Base-by-base conservation (phyloP, 2,113 vertebrate genomes). In the Ginglymostoma cirratum region DNA sequence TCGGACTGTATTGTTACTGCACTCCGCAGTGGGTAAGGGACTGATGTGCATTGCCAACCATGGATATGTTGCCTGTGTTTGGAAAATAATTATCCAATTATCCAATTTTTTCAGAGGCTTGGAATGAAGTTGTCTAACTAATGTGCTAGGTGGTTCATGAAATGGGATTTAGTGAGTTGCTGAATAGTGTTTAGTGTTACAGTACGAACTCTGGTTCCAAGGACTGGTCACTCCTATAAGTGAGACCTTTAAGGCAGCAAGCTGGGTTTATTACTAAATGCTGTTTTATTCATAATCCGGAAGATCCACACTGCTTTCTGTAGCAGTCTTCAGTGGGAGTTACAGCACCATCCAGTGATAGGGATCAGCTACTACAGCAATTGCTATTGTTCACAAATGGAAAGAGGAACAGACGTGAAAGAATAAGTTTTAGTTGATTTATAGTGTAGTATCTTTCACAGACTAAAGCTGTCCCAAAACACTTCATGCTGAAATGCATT, bases 1-100 rank as follows among this genome's bases (percentile, higher is more conserved):
- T 98, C 98, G 0, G 98, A 99, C 96, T 99, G 98, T 96, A 99
- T 99, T n/a, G 98, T 99, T 96, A 99, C 98, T 0, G 98, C 98
- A 0, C 98, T 99, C 96, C 97, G 98, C 67, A 98, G 98, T 34
- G 98, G 98, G 98, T 99, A 96, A 83, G 89, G 3, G 14, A 34
- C 24, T 30, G 12, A 27, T 90, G 48, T 23, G 10, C 14, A 30
- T 27, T 66, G n/a, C 66, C 55, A 61, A 10, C 55, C 12, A 0
- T 61, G 55, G 55, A 61, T 12, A 61, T 61, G 55, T 61, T 8
- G 12, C 55, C 12, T 61, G 55, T 12, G 55, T 61, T 61, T 61
- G 55, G 48, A 61, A 61, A n/a, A n/a, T n/a, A n/a, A n/a, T n/a
- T n/a, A n/a, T n/a, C n/a, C n/a, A n/a, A n/a, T n/a, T n/a, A 15